Evolutionary conservation across 2,113 vertebrate species (phyloP).

Genomic region (Sakesphorus luctuosus): DNA sequence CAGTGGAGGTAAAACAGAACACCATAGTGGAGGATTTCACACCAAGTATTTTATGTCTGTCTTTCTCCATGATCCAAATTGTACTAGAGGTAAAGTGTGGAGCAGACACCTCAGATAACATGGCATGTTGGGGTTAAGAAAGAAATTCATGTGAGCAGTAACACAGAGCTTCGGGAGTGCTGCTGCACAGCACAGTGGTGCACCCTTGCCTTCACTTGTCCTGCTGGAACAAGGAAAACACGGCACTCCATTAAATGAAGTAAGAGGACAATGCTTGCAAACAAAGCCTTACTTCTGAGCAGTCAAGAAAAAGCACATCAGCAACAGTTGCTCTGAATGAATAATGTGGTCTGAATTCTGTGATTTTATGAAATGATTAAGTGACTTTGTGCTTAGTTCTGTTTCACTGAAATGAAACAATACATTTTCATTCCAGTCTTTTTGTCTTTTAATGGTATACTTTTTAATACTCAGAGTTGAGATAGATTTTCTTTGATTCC

Average conservation of each 20-base stretch:
- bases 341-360: constrained; percentile 51
- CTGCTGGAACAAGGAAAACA: neutral
- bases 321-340: constrained; percentile 41
- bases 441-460: constrained; percentile 50
- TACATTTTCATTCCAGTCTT: constrained; percentile 43
- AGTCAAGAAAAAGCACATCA: constrained; percentile 1
- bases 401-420: constrained; percentile 66
- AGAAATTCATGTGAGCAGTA: neutral
- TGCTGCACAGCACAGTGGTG: neutral
- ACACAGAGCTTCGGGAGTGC: neutral
- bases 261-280: neutral
- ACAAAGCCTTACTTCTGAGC: neutral
- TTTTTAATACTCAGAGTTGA: constrained; percentile 60
- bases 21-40: neutral
- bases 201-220: neutral
- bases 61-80: neutral
- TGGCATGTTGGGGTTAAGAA: neutral
- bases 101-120: neutral
- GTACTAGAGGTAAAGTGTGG: neutral
- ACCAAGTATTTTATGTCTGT: neutral
- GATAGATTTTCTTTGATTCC: constrained; percentile 71
- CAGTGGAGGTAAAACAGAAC: neutral
- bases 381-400: constrained; percentile 53
- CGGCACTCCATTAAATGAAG: neutral
- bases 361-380: constrained; percentile 66